Conservation (phyloP, 1,140 invertebrate species). For the Monomorium pharaonis region DNA sequence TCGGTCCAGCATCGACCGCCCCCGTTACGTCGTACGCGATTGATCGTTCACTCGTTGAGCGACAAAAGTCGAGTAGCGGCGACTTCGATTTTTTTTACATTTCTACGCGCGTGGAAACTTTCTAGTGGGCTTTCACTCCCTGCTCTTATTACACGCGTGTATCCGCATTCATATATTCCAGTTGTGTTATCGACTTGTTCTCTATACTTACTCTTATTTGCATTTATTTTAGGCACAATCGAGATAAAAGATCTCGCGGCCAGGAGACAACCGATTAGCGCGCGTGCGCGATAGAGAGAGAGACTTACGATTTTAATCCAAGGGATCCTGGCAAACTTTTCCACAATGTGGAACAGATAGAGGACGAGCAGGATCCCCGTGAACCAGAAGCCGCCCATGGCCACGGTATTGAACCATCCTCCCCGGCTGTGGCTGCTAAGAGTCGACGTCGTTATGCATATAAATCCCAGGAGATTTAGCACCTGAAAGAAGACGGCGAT, state of each 20-base stretch:
- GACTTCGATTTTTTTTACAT: conserved; percentile 46
- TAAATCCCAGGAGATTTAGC: conserved; percentile 92
- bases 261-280: too few species aligned
- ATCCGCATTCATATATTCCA: not conserved
- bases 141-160: not conserved
- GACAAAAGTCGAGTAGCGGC: conserved; percentile 14
- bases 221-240: conserved; percentile 18
- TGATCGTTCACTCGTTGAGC: conserved; percentile 42
- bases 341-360: conserved; percentile 94
- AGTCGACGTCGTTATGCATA: conserved; percentile 90
- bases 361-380: conserved; percentile 92
- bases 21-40: conserved; percentile 7
- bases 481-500: conserved; percentile 86
- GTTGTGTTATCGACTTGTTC: conserved; percentile 29
- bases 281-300: not conserved
- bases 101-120: conserved; percentile 35
- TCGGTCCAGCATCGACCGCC: not conserved
- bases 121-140: conserved; percentile 45
- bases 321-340: conserved; percentile 93
- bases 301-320: conserved; percentile 93
- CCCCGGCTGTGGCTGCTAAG: conserved; percentile 85
- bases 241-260: not conserved
- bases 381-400: conserved; percentile 94
- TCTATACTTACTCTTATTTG: not conserved
- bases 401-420: conserved; percentile 92